Base-by-base conservation (phyloP, 2,113 vertebrate species). In the Grammomys surdaster region DNA sequence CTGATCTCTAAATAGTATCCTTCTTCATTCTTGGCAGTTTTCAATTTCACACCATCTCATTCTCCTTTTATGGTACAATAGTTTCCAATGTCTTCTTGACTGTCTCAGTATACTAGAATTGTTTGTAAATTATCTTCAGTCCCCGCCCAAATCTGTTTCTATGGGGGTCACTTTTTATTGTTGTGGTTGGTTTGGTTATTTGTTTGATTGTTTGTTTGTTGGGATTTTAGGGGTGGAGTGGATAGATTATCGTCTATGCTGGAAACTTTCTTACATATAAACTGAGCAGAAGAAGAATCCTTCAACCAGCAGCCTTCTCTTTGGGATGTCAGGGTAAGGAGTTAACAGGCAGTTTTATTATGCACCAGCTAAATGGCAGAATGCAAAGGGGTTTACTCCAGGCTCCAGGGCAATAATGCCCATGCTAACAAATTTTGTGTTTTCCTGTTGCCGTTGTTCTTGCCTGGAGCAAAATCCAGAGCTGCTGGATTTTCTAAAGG, bases 111-210 rank as follows among this genome's bases (percentile, higher is more conserved):
- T 11, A 63, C 16, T 28, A 91, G 13, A 24, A 13, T 73, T 40
- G 22, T 67, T 84, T 14, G 60, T 86, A 78, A 82, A 88, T 80
- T 86, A 75, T 89, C 36, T 84, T 90, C 43, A 12, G 22, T 75
- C 78, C 22, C 51, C 10, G 56, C n/a, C 88, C 67, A 72, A 78
- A 80, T 94, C 92, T 94, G 56, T 89, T 97, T 96, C 73, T 94
- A 88, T 56, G 1, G 78, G 33, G 63, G 63, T 94, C 90, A 95
- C 56, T 96, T 92, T 95, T 88, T 51, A 31, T 51, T 78, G 6
- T 51, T 51, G 13, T 78, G 26, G 51, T 78, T 76, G 20, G 31
- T 51, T 56, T 36, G 11, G 46, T 28, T 73, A 20, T 72, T 76
- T 24, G 11, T 28, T 76, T 43, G 8, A 11, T 76, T 48, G 31